phyloP scores from a whole-genome alignment of 1,140 invertebrate genomes.

The Brachionus rubens region DNA sequence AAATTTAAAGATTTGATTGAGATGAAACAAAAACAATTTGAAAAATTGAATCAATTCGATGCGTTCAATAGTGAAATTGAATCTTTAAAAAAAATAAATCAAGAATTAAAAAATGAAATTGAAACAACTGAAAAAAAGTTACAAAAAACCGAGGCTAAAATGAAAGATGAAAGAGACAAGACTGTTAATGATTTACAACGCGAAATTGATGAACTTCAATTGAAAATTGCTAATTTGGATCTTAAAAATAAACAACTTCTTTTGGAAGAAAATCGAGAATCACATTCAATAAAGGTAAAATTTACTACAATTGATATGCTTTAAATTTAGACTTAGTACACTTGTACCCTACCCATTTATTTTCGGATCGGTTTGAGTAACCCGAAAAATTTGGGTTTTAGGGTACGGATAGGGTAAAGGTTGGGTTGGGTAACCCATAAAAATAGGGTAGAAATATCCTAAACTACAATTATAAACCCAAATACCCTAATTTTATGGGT shows the following conservation, averaged over 20 bases:
- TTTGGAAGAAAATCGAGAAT: slow-evolving; percentile 9
- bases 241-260: slow-evolving; percentile 6
- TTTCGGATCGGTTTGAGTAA: too few relatives aligned
- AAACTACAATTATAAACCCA: too few relatives aligned
- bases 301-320: neutral
- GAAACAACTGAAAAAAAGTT: neutral
- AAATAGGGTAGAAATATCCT: too few relatives aligned
- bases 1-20: slow-evolving; percentile 28
- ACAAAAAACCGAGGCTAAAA: neutral
- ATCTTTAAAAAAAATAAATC: neutral
- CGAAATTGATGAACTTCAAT: slow-evolving; percentile 28
- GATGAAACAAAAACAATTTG: neutral
- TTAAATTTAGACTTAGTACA: too few relatives aligned
- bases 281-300: neutral
- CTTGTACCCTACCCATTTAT: too few relatives aligned
- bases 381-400: too few relatives aligned
- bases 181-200: neutral
- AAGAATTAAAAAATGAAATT: neutral
- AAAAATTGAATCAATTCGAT: neutral
- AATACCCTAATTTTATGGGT: too few relatives aligned
- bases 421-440: too few relatives aligned
- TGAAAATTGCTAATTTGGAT: slow-evolving; percentile 11
- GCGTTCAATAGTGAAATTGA: neutral
- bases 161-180: neutral
- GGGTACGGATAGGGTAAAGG: too few relatives aligned